Conservation (phyloP, 2,888 invertebrate species). For the Mamestra brassicae region DNA sequence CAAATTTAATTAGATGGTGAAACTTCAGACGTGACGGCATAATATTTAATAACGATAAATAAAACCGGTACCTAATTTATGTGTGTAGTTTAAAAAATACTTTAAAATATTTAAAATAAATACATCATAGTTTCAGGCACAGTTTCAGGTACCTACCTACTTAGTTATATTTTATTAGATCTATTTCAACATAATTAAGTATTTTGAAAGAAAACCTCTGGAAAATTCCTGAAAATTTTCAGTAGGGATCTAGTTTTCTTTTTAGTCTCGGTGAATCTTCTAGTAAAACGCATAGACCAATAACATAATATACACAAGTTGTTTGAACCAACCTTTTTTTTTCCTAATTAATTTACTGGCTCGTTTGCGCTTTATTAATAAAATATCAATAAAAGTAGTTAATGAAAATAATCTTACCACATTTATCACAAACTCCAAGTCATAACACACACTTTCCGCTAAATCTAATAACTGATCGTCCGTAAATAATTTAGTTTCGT, state of each 20-base stretch:
- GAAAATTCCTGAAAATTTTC: background rate
- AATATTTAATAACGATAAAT: too few species aligned
- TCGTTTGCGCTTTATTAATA: background rate
- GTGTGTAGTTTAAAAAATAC: background rate
- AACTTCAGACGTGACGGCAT: background rate
- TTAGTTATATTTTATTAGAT: background rate
- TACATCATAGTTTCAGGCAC: background rate
- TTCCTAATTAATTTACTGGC: background rate
- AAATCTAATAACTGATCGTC: constrained; percentile 53
- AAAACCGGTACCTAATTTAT: too few species aligned
- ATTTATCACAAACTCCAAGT: constrained; percentile 44
- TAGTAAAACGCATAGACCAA: background rate
- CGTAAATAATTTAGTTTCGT: constrained; percentile 34
- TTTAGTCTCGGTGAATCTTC: background rate
- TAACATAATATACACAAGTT: too few species aligned
- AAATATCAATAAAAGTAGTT: background rate
- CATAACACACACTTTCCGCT: constrained; percentile 63
- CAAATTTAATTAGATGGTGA: background rate
- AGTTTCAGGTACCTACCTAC: background rate
- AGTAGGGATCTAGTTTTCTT: too few species aligned
- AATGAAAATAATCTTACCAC: constrained; percentile 56
- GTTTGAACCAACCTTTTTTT: too few species aligned
- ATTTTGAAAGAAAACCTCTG: background rate
- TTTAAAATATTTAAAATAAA: too few species aligned
- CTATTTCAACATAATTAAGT: background rate